Conservation (phyloP, 2,797 vertebrate genomes). For the Falco novaeseelandiae region DNA sequence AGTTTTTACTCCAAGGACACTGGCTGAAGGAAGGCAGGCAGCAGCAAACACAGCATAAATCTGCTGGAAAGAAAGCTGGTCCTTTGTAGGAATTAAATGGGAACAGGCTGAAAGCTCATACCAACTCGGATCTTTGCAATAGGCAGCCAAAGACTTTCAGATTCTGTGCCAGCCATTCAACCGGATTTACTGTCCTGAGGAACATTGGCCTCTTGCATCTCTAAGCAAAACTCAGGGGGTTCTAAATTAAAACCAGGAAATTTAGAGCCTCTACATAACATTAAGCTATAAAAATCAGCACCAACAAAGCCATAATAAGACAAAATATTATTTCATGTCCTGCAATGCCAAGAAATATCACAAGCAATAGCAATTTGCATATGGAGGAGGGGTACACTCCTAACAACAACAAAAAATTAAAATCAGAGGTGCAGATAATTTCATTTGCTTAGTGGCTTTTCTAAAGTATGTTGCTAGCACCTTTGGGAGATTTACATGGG, state of each 20-base stretch:
- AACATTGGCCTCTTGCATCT: background rate
- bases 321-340: background rate
- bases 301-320: background rate
- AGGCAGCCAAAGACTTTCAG: background rate
- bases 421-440: background rate
- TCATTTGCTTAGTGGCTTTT: background rate
- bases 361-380: background rate
- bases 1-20: background rate
- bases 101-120: background rate
- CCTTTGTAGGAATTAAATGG: background rate
- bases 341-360: background rate
- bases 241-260: background rate
- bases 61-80: background rate
- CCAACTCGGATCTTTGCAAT: background rate
- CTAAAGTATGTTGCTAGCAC: background rate
- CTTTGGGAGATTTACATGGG: background rate
- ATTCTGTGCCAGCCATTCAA: conserved; percentile 28
- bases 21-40: background rate
- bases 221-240: background rate
- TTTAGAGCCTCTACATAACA: background rate
- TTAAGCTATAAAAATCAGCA: background rate
- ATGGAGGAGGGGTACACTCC: background rate
- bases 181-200: background rate
- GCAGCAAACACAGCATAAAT: background rate
- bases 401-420: background rate